Evolutionary conservation across 2,797 vertebrate species (phyloP), one percentile per base, ranked within the genome.

Genomic region (Pantherophis alleghaniensis): DNA sequence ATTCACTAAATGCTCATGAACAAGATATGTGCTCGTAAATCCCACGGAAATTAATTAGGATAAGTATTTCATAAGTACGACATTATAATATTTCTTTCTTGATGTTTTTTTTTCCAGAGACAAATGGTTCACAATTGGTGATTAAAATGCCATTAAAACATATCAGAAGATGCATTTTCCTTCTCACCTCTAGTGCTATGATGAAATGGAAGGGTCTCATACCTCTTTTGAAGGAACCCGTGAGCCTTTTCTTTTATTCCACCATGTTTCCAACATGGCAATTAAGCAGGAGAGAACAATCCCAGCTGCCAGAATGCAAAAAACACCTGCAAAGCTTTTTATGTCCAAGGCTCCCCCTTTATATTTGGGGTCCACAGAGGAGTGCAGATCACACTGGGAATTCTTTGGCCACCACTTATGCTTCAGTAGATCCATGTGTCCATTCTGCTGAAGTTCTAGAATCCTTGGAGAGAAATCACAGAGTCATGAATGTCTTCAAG

Each of bases 181-280:
- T 93, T 37, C 94, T 92, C 93, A 89, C 91, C 94, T 94, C 90
- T 94, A 94, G 83, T 14, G 51, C 37, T 92, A 92, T 51, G 92
- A 95, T 95, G 95, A 96, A 97, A 97, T 2, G 95, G 95, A 97
- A 96, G 96, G 12, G 88, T 97, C 96, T 97, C 97, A 97, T 99
- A 99, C 99, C 99, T 99, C 99, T 98, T 99, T 99, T 90, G 99
- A 99, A 11, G 99, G 99, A 96, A 99, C 99, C 86, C 98, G 98
- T 88, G 99, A 99, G 97, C 99, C 99, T 98, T 99, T 99, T 95
- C 98, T 98, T 96, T 99, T 98, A 95, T 98, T 99, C 99, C 99
- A 99, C 99, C 99, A 99, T 2, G 99, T 99, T 97, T 99, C 99
- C 97, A 99, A 98, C 98, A 99, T 99, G 95, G 99, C 99, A 96